These are phyloP conservation scores for Trematomus bernacchii DNA, from an alignment of 2,797 vertebrate species.

Conservation along the genomic window DNA sequence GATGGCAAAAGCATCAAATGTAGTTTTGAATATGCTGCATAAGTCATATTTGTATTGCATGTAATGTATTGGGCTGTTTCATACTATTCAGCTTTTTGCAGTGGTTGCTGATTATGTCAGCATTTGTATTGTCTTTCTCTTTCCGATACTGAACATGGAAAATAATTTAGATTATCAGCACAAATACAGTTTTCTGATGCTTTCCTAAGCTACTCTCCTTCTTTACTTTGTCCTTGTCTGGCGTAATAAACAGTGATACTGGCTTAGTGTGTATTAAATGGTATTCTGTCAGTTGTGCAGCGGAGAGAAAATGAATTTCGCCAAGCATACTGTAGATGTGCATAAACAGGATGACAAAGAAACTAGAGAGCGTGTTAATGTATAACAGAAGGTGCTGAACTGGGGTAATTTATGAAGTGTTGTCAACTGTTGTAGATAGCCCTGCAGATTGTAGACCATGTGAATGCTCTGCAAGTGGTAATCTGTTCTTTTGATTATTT, in stretches of 20 bases:
- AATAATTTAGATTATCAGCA: constrained; percentile 76
- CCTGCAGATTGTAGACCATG: constrained; percentile 53
- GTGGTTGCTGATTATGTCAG: constrained; percentile 68
- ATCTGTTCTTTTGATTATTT: constrained; percentile 41
- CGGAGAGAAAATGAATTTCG: constrained; percentile 64
- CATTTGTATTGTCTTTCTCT: constrained; percentile 61
- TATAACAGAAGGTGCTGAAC: constrained; percentile 60
- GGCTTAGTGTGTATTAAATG: constrained; percentile 64
- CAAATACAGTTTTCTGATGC: constrained; percentile 59
- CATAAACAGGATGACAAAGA: constrained; percentile 70
- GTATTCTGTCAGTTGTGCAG: constrained; percentile 58
- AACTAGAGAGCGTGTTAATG: constrained; percentile 61
- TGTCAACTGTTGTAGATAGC: constrained; percentile 44
- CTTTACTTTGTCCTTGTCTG: constrained; percentile 67
- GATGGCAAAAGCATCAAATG: neutral
- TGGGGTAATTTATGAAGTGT: constrained; percentile 63
- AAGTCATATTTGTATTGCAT: constrained; percentile 7
- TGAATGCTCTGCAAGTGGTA: constrained; percentile 27
- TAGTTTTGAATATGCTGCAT: neutral
- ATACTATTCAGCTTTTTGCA: constrained; percentile 61
- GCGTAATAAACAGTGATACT: constrained; percentile 60
- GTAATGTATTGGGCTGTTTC: constrained; percentile 40
- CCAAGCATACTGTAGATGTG: constrained; percentile 56
- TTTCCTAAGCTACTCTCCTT: constrained; percentile 58
- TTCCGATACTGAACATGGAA: constrained; percentile 59